Evolutionary conservation across 2,888 invertebrate species (phyloP).

Genomic region (Hemistola chrysoprasaria): DNA sequence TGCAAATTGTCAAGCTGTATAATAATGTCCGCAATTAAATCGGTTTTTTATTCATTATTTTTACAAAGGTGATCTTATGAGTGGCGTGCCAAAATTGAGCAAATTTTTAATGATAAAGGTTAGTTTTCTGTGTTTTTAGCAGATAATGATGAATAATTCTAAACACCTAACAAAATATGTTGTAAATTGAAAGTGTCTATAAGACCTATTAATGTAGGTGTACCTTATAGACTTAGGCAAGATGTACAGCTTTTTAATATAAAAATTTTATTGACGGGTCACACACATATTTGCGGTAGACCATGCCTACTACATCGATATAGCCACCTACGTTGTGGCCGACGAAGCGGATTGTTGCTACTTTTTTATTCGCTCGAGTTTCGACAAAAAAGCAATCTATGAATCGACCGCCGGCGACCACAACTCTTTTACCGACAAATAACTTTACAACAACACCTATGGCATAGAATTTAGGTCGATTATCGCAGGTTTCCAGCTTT

Average conservation of each 20-base stretch:
- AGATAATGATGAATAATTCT: no score
- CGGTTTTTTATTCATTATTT: slow-evolving; percentile 15
- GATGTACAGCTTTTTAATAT: slow-evolving; percentile 28
- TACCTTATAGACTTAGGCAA: no score
- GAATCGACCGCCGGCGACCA: slow-evolving; percentile 59
- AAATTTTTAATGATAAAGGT: slow-evolving; percentile 1
- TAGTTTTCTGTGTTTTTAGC: background rate
- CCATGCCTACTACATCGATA: slow-evolving; percentile 46
- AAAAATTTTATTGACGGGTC: slow-evolving; percentile 46
- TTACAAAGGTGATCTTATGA: slow-evolving; percentile 1
- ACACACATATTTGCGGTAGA: slow-evolving; percentile 49
- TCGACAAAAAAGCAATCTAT: slow-evolving; percentile 75
- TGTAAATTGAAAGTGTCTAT: no score
- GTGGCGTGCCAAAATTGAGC: background rate
- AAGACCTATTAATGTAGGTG: no score
- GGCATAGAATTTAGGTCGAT: slow-evolving; percentile 38
- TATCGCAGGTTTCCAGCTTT: slow-evolving; percentile 37
- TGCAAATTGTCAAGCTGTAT: slow-evolving; percentile 49
- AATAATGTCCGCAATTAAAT: slow-evolving; percentile 26
- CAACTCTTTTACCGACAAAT: slow-evolving; percentile 38
- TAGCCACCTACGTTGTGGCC: slow-evolving; percentile 60
- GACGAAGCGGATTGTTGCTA: slow-evolving; percentile 42
- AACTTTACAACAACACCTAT: slow-evolving; percentile 37
- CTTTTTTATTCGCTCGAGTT: slow-evolving; percentile 63
- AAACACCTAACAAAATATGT: no score